Conservation (phyloP, 1,140 invertebrate genomes). For the Drosophila punjabiensis region DNA sequence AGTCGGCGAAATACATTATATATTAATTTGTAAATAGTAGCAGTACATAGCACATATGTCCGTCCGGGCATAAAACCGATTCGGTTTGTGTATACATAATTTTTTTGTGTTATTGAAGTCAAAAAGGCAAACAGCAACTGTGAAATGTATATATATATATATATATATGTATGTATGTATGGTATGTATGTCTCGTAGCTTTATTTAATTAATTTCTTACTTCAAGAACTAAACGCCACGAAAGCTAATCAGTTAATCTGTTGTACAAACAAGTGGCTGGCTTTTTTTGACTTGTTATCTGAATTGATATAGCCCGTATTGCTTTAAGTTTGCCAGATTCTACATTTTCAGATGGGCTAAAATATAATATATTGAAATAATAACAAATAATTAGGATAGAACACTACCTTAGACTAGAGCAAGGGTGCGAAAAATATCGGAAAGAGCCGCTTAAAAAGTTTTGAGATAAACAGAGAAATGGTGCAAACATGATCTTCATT, state of each 20-base stretch:
- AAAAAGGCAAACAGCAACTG: slow-evolving; percentile 26
- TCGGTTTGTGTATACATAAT: slow-evolving; percentile 43
- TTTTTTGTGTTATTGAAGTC: slow-evolving; percentile 38
- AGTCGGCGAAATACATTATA: slow-evolving; percentile 22
- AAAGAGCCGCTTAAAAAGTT: neutral
- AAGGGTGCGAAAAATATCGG: neutral
- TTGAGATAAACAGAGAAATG: too few species aligned
- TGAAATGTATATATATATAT: slow-evolving; percentile 1
- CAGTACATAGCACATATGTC: slow-evolving; percentile 35
- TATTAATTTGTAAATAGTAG: slow-evolving; percentile 36
- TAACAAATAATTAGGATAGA: neutral
- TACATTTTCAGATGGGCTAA: neutral
- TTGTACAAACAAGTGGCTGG: slow-evolving; percentile 5
- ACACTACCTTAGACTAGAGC: neutral
- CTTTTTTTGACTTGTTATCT: neutral
- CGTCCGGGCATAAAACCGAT: slow-evolving; percentile 32
- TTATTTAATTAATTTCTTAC: slow-evolving; percentile 30
- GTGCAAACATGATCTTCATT: too few species aligned
- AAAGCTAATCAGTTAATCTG: slow-evolving; percentile 13
- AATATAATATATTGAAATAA: neutral
- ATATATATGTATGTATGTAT: neutral
- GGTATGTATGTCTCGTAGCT: slow-evolving; percentile 8
- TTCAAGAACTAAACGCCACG: slow-evolving; percentile 9
- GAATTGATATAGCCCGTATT: neutral
- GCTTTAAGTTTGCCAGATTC: neutral